Conservation (phyloP, 2,888 invertebrate genomes). For the Panzeria rudis region DNA sequence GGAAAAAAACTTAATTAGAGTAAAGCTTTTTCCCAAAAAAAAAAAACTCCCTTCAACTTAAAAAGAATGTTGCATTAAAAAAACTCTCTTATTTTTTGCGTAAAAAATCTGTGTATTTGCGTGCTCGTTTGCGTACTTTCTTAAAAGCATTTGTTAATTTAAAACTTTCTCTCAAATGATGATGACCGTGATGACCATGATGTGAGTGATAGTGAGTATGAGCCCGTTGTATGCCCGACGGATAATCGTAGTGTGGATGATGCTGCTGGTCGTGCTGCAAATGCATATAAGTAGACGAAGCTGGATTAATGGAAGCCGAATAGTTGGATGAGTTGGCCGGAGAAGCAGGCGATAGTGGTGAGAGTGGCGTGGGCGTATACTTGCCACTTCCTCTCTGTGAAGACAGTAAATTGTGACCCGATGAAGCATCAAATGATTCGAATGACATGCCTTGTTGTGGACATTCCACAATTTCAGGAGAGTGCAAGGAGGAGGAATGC, state of each 20-base stretch:
- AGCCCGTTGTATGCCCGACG: slow-evolving; percentile 55
- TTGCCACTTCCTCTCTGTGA: slow-evolving; percentile 77
- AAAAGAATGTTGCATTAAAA: background rate
- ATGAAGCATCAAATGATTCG: slow-evolving; percentile 81
- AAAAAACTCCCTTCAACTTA: slow-evolving; percentile 8
- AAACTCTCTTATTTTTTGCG: slow-evolving; percentile 80
- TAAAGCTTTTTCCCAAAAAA: background rate
- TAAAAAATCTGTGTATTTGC: slow-evolving; percentile 83
- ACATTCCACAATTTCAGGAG: slow-evolving; percentile 72
- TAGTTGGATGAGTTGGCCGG: slow-evolving; percentile 76
- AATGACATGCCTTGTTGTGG: slow-evolving; percentile 75
- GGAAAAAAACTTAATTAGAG: slow-evolving; percentile 5
- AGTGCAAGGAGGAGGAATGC: slow-evolving; percentile 79
- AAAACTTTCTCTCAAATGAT: slow-evolving; percentile 81
- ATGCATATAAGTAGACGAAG: slow-evolving; percentile 77
- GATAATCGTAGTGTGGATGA: slow-evolving; percentile 72
- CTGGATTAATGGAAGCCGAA: slow-evolving; percentile 78
- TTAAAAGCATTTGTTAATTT: slow-evolving; percentile 82
- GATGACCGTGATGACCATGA: slow-evolving; percentile 76
- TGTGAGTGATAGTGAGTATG: slow-evolving; percentile 74
- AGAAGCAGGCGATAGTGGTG: slow-evolving; percentile 79
- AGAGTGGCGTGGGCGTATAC: slow-evolving; percentile 75
- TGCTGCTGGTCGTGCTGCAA: slow-evolving; percentile 74
- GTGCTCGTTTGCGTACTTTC: slow-evolving; percentile 83
- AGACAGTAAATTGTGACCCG: slow-evolving; percentile 80